These are phyloP conservation scores for Peromyscus leucopus DNA, from an alignment of 2,113 vertebrate species.

Conservation along the genomic window DNA sequence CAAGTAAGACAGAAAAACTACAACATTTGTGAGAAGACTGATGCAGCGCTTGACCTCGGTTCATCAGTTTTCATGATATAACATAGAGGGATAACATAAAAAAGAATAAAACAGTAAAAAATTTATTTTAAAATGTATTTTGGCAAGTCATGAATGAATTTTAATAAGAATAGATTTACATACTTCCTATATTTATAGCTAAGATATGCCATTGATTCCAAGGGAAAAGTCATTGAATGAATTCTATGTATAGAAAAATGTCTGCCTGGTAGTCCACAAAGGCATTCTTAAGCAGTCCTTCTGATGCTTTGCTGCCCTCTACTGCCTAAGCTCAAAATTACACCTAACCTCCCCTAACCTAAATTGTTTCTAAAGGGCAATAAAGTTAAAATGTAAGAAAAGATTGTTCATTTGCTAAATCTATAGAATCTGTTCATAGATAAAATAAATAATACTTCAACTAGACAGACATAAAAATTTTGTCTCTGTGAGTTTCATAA, in stretches of 20 bases:
- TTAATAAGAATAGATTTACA: conserved; percentile 28
- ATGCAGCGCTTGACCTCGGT: neutral
- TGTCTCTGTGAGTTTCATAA: neutral
- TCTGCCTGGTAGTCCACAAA: neutral
- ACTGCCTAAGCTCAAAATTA: conserved; percentile 54
- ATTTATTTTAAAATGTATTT: neutral
- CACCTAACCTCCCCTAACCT: neutral
- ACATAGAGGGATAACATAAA: neutral
- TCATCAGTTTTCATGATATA: conserved; percentile 56
- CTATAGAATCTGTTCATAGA: conserved; percentile 2
- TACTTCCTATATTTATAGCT: neutral
- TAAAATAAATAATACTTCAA: conserved; percentile 9
- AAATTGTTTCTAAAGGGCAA: neutral
- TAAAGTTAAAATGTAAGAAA: neutral
- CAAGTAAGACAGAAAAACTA: neutral
- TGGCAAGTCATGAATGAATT: neutral
- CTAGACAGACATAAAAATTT: neutral
- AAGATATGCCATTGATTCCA: neutral
- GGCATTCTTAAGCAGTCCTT: neutral
- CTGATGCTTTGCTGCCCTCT: conserved; percentile 71
- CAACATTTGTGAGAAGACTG: neutral
- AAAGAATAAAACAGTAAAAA: conserved; percentile 40
- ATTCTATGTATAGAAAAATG: conserved; percentile 51
- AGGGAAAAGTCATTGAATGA: conserved; percentile 5
- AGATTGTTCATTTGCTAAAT: conserved; percentile 35